phyloP scores from a whole-genome alignment of 2,797 vertebrate species.

The Thunnus albacares region DNA sequence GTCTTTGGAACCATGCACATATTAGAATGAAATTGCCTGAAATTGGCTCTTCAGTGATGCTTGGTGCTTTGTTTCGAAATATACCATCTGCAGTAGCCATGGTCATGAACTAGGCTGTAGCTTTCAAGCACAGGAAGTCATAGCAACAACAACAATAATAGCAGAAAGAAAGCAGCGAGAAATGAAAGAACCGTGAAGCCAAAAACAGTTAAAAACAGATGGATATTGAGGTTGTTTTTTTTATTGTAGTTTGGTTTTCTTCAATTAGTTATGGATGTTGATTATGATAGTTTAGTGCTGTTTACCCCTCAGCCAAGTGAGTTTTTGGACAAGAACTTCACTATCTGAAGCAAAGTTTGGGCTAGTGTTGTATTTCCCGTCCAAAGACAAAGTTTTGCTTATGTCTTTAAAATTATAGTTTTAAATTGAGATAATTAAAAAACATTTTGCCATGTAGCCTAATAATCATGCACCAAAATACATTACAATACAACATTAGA shows the following conservation, averaged over 20 bases:
- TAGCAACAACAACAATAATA: background rate
- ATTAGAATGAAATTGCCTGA: constrained; percentile 26
- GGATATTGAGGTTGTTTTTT: background rate
- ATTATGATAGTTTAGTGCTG: background rate
- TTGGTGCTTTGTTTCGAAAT: background rate
- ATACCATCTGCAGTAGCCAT: background rate
- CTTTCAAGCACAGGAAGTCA: constrained; percentile 11
- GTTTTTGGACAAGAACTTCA: background rate
- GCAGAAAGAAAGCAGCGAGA: background rate
- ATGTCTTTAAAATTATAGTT: background rate
- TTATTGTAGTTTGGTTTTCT: background rate
- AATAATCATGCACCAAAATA: background rate
- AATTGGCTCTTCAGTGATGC: constrained; percentile 10
- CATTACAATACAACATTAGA: background rate
- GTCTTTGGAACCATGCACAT: constrained; percentile 1
- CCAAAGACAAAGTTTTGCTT: background rate
- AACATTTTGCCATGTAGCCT: too few species aligned
- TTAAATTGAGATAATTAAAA: background rate
- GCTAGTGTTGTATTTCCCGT: background rate
- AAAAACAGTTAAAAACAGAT: background rate
- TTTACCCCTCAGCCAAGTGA: background rate
- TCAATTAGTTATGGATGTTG: background rate
- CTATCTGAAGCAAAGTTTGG: background rate
- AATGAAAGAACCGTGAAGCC: background rate
- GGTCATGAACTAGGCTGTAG: background rate